phyloP scores from a whole-genome alignment of 2,888 invertebrate genomes.

The Catotricha subobsoleta region DNA sequence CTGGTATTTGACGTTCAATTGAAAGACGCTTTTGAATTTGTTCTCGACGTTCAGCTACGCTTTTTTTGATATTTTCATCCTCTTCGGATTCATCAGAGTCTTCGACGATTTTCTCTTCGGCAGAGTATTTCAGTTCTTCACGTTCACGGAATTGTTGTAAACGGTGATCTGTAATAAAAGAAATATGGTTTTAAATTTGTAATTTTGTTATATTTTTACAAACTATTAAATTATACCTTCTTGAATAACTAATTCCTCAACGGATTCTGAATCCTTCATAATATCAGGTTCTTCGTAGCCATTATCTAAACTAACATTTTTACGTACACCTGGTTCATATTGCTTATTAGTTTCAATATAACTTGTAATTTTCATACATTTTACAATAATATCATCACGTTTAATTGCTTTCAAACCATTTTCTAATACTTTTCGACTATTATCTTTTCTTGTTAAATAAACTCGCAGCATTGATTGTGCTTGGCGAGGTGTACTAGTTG shows the following conservation, averaged over 20 bases:
- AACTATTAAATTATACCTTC: conserved; percentile 19
- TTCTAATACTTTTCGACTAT: conserved; percentile 48
- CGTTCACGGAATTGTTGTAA: conserved; percentile 31
- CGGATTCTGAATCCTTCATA: conserved; percentile 44
- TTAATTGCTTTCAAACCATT: conserved; percentile 69
- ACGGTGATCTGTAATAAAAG: conserved; percentile 23
- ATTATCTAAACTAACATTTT: conserved; percentile 32
- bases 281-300: conserved; percentile 44
- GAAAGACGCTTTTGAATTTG: conserved; percentile 57
- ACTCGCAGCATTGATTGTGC: conserved; percentile 47
- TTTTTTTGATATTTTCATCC: conserved; percentile 46
- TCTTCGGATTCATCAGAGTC: conserved; percentile 34
- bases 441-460: conserved; percentile 34
- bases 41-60: conserved; percentile 57
- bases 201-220: not conserved
- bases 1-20: conserved; percentile 47
- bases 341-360: conserved; percentile 11
- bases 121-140: conserved; percentile 60
- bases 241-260: conserved; percentile 28
- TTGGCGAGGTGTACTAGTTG: conserved; percentile 55
- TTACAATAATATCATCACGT: conserved; percentile 78
- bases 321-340: conserved; percentile 15
- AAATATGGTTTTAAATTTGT: no score
- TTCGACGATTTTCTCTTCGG: conserved; percentile 56
- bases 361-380: conserved; percentile 40